These are phyloP conservation scores for Scopus umbretta DNA, from an alignment of 2,113 vertebrate species.

Conservation along the genomic window DNA sequence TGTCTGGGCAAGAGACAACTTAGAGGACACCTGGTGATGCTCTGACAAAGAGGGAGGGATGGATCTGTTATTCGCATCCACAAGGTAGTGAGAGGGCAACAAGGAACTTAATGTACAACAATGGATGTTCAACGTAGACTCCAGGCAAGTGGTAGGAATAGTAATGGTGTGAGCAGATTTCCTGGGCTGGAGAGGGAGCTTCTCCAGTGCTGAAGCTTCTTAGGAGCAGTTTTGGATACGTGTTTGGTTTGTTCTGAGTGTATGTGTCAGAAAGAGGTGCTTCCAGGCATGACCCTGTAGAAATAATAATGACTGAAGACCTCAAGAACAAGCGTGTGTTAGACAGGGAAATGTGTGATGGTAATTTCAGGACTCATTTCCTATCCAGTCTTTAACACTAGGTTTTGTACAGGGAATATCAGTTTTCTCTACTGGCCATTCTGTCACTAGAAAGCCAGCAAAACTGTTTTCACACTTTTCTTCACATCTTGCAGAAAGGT, in stretches of 20 bases:
- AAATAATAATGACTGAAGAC: not conserved
- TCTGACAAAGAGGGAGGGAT: not conserved
- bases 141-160: not conserved
- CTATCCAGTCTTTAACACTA: not conserved
- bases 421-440: not conserved
- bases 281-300: not conserved
- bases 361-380: not conserved
- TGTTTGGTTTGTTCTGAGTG: not conserved
- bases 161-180: not conserved
- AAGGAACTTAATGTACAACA: not conserved
- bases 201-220: not conserved
- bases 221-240: not conserved
- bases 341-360: not conserved
- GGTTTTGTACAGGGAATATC: not conserved
- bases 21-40: not conserved
- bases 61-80: not conserved
- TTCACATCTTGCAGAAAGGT: not conserved
- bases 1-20: not conserved
- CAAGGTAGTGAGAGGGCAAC: not conserved
- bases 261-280: not conserved
- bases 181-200: not conserved
- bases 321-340: not conserved
- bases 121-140: accelerated
- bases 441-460: not conserved
- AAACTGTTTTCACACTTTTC: not conserved